A percentile compares a stretch with the other conserved stretches of the same genome.
phyloP scores from a whole-genome alignment of 2,113 vertebrate genomes.

The Prionailurus viverrinus region DNA sequence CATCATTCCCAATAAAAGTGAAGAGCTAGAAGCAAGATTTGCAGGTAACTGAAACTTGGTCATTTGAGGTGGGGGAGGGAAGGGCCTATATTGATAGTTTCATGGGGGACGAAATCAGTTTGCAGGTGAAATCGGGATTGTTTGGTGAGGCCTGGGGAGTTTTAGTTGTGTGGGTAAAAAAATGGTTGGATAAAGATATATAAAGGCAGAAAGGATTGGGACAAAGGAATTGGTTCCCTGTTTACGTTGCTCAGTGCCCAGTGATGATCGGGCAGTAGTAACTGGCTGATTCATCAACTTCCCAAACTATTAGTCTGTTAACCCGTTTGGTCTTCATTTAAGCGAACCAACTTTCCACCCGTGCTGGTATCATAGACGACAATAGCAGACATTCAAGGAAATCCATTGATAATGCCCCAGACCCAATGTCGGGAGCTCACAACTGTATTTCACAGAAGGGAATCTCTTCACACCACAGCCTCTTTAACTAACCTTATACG shows the following conservation, averaged over 20 bases:
- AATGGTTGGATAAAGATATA: not conserved
- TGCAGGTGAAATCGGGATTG: not conserved
- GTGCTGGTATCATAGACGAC: not conserved
- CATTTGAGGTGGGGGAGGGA: rapidly evolving
- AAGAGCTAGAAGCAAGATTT: conserved; percentile 97
- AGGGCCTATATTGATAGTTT: not conserved
- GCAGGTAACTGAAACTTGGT: conserved; percentile 90
- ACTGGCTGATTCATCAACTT: not conserved
- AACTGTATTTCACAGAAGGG: not conserved
- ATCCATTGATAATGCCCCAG: not conserved
- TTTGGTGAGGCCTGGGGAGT: not conserved
- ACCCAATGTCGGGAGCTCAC: not conserved
- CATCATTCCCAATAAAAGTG: conserved; percentile 98
- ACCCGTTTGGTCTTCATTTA: not conserved
- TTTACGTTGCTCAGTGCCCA: rapidly evolving
- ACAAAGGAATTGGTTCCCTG: not conserved
- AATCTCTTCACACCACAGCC: rapidly evolving
- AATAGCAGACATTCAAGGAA: not conserved
- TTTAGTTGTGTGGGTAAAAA: not conserved
- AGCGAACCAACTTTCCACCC: not conserved
- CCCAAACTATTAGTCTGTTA: not conserved
- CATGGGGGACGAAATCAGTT: not conserved
- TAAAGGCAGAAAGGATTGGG: not conserved
- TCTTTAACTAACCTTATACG: not conserved
- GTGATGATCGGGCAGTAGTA: not conserved